These are phyloP conservation scores for Scaptomyza reducta DNA, from an alignment of 2,888 invertebrate species.

Conservation along the genomic window DNA sequence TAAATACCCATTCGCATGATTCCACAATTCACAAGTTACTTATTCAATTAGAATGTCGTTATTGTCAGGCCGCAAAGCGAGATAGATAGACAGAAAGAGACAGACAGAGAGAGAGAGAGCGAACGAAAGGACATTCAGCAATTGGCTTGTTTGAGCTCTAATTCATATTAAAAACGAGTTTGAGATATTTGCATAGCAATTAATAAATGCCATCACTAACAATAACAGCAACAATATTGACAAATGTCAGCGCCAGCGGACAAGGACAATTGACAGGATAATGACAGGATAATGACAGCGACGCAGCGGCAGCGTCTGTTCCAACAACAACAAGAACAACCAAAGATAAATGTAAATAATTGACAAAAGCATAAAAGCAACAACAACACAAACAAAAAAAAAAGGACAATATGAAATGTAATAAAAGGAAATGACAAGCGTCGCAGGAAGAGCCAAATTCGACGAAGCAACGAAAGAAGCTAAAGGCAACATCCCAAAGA, in stretches of 20 bases:
- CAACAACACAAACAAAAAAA: constrained; percentile 61
- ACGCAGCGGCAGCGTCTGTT: constrained; percentile 30
- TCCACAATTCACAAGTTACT: constrained; percentile 23
- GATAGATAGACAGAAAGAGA: too few species aligned
- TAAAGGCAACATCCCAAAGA: constrained; percentile 18
- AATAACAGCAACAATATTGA: constrained; percentile 20
- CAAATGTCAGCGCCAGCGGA: not conserved
- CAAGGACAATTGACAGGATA: constrained; percentile 33
- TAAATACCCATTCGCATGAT: constrained; percentile 6
- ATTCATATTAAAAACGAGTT: constrained; percentile 51
- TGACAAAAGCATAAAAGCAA: constrained; percentile 62
- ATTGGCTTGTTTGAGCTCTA: constrained; percentile 38
- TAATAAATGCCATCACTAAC: constrained; percentile 67
- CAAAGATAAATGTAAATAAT: constrained; percentile 70
- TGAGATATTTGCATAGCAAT: constrained; percentile 67
- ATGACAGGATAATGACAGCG: constrained; percentile 34
- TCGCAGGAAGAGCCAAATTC: constrained; percentile 38
- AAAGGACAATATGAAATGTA: constrained; percentile 69
- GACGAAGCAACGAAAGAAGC: not conserved
- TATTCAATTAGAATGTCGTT: constrained; percentile 35
- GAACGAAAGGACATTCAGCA: constrained; percentile 2
- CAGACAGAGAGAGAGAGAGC: not conserved
- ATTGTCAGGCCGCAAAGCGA: not conserved
- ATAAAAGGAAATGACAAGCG: constrained; percentile 74
- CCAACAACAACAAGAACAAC: constrained; percentile 18